phyloP scores from a whole-genome alignment of 2,888 invertebrate genomes.

The Congeria kusceri region DNA sequence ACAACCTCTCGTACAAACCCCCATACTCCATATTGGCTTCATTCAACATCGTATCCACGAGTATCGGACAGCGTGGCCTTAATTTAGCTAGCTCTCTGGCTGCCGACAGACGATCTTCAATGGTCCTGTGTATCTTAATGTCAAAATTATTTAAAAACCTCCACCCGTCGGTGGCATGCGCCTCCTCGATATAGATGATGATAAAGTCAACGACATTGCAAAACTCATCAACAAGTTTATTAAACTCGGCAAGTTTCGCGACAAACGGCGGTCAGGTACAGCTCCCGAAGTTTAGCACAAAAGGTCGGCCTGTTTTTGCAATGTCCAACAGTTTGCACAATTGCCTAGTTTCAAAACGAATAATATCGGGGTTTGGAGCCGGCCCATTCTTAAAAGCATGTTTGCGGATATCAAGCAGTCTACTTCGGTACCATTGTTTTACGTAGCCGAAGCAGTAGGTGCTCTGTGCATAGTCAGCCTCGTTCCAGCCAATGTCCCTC shows the following conservation, averaged over 20 bases:
- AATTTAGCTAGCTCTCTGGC: conserved; percentile 60
- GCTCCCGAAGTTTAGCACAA: conserved; percentile 82
- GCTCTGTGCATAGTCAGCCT: conserved; percentile 17
- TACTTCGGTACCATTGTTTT: conserved; percentile 17
- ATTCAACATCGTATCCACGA: conserved; percentile 76
- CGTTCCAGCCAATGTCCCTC: conserved; percentile 22
- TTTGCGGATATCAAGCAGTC: conserved; percentile 44
- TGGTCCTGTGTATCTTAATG: conserved; percentile 65
- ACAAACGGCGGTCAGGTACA: conserved; percentile 82
- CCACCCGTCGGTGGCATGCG: conserved; percentile 81
- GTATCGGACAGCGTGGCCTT: conserved; percentile 66
- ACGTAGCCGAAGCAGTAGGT: conserved; percentile 21
- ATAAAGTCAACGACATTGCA: conserved; percentile 75
- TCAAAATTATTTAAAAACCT: conserved; percentile 72
- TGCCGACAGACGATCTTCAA: conserved; percentile 71
- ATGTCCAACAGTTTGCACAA: conserved; percentile 53
- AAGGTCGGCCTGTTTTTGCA: conserved; percentile 70
- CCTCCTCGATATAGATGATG: conserved; percentile 81
- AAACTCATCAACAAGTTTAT: conserved; percentile 71
- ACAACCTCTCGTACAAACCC: conserved; percentile 78
- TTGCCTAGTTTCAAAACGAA: conserved; percentile 35
- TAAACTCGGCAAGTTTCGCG: conserved; percentile 73
- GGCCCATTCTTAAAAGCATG: conserved; percentile 30
- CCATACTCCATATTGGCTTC: conserved; percentile 74
- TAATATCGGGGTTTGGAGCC: conserved; percentile 66